phyloP scores from a whole-genome alignment of 2,113 vertebrate genomes.

The Panurus biarmicus region DNA sequence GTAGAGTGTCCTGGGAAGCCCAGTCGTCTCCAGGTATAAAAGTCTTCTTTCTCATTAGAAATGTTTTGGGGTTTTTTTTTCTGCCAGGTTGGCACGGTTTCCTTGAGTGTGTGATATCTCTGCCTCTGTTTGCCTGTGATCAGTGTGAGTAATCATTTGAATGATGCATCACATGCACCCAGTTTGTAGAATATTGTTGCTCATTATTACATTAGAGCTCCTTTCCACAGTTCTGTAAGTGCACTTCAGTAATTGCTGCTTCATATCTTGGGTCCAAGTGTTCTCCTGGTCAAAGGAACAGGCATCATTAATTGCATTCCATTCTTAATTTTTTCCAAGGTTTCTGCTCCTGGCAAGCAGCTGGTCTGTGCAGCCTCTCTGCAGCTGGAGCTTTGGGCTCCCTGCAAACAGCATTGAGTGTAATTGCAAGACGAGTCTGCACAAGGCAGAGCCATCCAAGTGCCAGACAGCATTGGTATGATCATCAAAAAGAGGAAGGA shows the following conservation, averaged over 20 bases:
- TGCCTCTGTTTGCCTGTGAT: background rate
- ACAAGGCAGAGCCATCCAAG: background rate
- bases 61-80: background rate
- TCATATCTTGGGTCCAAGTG: background rate
- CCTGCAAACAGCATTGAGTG: background rate
- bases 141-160: background rate
- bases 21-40: background rate
- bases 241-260: constrained; percentile 11
- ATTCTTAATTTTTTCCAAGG: background rate
- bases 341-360: background rate
- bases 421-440: background rate
- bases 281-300: constrained; percentile 8
- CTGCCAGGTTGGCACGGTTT: background rate
- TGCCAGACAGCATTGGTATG: background rate
- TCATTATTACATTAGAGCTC: background rate
- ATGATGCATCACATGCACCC: background rate
- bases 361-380: background rate
- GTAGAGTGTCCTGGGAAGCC: background rate
- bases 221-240: background rate
- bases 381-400: background rate
- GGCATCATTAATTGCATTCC: background rate
- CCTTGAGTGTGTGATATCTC: background rate
- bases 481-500: background rate
- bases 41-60: background rate
- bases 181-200: background rate